Conservation (phyloP, 2,888 invertebrate species). For the Acanthosepion esculentum region DNA sequence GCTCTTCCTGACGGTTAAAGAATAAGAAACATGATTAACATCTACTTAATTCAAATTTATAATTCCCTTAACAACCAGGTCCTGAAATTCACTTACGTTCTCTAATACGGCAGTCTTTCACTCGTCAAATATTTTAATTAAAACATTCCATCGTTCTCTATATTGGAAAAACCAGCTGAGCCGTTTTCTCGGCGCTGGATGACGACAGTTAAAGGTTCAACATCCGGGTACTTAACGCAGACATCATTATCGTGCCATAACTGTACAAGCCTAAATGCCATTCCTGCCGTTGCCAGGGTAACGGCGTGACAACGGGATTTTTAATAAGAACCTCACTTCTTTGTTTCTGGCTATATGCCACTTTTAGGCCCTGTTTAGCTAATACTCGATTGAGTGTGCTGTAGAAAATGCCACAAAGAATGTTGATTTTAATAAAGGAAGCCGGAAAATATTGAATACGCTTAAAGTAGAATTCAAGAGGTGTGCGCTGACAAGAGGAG, state of each 20-base stretch:
- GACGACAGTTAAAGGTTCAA: not conserved
- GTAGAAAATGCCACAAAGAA: not conserved
- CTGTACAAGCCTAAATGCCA: not conserved
- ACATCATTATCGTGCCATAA: not conserved
- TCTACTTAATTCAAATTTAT: too few species aligned
- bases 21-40: too few species aligned
- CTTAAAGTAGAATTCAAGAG: not conserved
- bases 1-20: too few species aligned
- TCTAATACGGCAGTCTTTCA: too few species aligned
- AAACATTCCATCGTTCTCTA: too few species aligned
- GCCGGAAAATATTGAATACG: not conserved
- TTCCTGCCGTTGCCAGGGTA: not conserved
- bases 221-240: not conserved
- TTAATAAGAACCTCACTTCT: not conserved
- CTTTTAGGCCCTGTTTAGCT: not conserved
- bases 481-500: not conserved
- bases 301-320: not conserved
- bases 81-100: too few species aligned
- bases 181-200: not conserved
- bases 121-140: too few species aligned
- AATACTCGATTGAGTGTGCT: not conserved
- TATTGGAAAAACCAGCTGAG: conserved; percentile 12
- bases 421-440: not conserved
- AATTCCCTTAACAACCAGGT: too few species aligned
- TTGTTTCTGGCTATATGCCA: not conserved